These are phyloP conservation scores for Microctenopoma steveboyesi DNA, from an alignment of 2,797 vertebrate genomes.

Conservation along the genomic window DNA sequence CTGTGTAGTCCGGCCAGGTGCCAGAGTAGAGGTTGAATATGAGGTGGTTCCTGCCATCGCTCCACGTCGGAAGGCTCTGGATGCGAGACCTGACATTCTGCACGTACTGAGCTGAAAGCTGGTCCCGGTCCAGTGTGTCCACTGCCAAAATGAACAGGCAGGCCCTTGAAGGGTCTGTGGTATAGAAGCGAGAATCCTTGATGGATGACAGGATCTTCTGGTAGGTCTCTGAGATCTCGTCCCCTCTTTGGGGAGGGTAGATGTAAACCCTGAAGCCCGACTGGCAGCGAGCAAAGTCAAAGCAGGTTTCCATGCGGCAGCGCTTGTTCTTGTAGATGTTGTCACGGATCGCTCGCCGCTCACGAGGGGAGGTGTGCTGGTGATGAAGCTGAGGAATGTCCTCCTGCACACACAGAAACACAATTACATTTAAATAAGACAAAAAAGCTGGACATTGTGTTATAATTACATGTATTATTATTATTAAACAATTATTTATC, in stretches of 20 bases:
- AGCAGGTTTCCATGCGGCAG: constrained; percentile 88
- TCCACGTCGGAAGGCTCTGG: constrained; percentile 84
- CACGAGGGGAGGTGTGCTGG: constrained; percentile 82
- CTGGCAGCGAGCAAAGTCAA: constrained; percentile 84
- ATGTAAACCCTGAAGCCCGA: constrained; percentile 82
- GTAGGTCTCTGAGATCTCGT: constrained; percentile 83
- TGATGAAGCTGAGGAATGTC: constrained; percentile 82
- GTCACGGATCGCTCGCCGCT: constrained; percentile 81
- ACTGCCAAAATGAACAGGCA: constrained; percentile 84
- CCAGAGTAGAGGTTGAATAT: constrained; percentile 88
- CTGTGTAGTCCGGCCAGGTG: constrained; percentile 87
- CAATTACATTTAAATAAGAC: no score
- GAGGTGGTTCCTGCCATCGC: constrained; percentile 86
- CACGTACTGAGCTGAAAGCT: constrained; percentile 83
- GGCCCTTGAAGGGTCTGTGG: constrained; percentile 78
- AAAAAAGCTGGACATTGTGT: no score
- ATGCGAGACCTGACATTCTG: constrained; percentile 81
- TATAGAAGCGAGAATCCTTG: constrained; percentile 84
- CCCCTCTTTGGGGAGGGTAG: constrained; percentile 82
- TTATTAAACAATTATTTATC: no score
- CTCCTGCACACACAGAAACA: constrained; percentile 60
- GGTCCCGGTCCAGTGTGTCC: constrained; percentile 87
- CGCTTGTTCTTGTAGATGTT: constrained; percentile 85
- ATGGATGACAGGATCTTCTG: constrained; percentile 84
- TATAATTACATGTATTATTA: no score